These are phyloP conservation scores for Phenacoccus solenopsis DNA, from an alignment of 1,140 invertebrate genomes.

Conservation along the genomic window DNA sequence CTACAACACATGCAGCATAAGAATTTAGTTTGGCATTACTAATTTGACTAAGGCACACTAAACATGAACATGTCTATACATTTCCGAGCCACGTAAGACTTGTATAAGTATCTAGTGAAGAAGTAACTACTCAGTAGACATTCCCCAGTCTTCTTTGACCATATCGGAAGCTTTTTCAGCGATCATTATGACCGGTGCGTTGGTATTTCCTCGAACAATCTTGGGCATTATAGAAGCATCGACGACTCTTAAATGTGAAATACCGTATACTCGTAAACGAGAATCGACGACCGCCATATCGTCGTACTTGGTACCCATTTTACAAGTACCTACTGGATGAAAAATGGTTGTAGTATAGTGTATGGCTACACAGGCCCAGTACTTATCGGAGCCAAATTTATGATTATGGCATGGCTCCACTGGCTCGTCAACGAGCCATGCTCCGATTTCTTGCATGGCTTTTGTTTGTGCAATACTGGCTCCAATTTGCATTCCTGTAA, in stretches of 20 bases:
- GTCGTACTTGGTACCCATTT: constrained; percentile 37
- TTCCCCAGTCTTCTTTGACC: constrained; percentile 33
- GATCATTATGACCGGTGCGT: constrained; percentile 44
- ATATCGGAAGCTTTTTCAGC: constrained; percentile 42
- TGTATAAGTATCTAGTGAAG: too few relatives aligned
- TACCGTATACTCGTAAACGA: constrained; percentile 34
- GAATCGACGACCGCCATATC: constrained; percentile 37
- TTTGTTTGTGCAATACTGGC: constrained; percentile 19
- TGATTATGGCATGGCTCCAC: constrained; percentile 64
- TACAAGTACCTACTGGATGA: constrained; percentile 53
- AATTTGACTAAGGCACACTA: too few relatives aligned
- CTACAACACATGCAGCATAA: too few relatives aligned
- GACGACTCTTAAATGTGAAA: constrained; percentile 33
- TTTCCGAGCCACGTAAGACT: too few relatives aligned
- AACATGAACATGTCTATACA: too few relatives aligned
- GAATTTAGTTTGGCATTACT: too few relatives aligned
- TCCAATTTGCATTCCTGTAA: constrained; percentile 22
- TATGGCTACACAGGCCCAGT: constrained; percentile 63
- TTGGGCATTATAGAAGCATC: constrained; percentile 38
- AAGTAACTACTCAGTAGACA: constrained; percentile 9
- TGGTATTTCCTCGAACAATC: constrained; percentile 41
- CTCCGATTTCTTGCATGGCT: constrained; percentile 41
- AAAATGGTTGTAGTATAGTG: constrained; percentile 78
- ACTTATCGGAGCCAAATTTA: constrained; percentile 62
- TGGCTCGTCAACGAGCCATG: constrained; percentile 51